Base-by-base conservation (phyloP, 2,797 vertebrate species). In the Gadopsis bispinosus region DNA sequence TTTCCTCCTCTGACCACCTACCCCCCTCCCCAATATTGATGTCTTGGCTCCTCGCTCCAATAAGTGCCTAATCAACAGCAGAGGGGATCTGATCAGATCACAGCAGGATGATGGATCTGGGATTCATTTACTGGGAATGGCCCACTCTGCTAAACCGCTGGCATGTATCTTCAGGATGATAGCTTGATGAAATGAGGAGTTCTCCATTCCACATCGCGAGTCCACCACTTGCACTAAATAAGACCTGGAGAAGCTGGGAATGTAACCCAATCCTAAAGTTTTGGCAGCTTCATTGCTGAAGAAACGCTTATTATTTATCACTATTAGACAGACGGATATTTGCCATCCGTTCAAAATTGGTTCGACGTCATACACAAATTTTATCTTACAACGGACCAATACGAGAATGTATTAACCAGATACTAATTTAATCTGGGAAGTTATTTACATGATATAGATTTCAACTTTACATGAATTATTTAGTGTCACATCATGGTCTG, bases 61-160 rank as follows among this genome's bases (percentile, higher is more conserved):
- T 94, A 93, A 93, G 93, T 88, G 83, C 91, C 90, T 91, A 94
- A 95, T 95, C 93, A 94, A 94, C 91, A 93, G 88, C 86, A 91
- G 84, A 89, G 88, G 63, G 79, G 87, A 91, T 92, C 87, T 83
- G 89, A 90, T 91, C 89, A 88, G 87, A 95, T 94, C 92, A 86
- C 91, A 93, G 92, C 89, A 80, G 84, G 87, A 92, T 94, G 94
- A 95, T 94, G 90, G 92, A 95, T 94, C 87, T 89, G 83, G 91
- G 90, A 94, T 94, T 94, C 91, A 95, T 95, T 94, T 93, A 95
- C 90, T 95, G 80, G 88, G 91, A 89, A 83, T 88, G 85, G 83
- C 93, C 92, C 85, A 76, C 91, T 84, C 89, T 85, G 84, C 88
- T 84, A 92, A 88, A 94, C 91, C 88, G 47, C 90, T 84, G 74